Evolutionary conservation across 2,113 vertebrate genomes (phyloP), one percentile per base, ranked within the genome.

Genomic region (Nycticorax nycticorax): DNA sequence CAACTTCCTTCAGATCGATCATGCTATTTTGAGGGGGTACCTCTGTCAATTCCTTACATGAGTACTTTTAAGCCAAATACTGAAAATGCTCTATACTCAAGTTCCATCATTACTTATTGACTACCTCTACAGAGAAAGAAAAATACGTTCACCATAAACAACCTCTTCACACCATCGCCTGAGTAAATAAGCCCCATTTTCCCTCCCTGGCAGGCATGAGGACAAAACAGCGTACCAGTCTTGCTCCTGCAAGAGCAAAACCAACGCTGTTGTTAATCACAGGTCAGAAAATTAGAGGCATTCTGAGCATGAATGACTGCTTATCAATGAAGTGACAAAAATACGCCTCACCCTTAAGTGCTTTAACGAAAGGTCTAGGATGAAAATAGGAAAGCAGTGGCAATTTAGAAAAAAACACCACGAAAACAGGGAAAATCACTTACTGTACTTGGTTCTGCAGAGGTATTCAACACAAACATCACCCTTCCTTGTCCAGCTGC

Each of bases 401-500:
- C 37, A 91, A 39, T 64, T 92, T 66, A 67, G 50, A 5, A 68
- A 80, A 77, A 33, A 85, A 47, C 55, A 53, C 4, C 21, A 63
- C 6, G 41, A 80, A 80, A 97, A n/a, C 57, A 96, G 45, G 37
- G 85, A 95, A 97, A 97, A 96, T 89, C 86, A 98, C 98, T 98
- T 98, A 98, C 98, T 96, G 97, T 96, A 91, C 62, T 85, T 94
- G 63, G 88, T 86, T 94, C 91, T 96, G 95, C 82, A 67, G 95
- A 94, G 73, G 96, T 94, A 96, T 93, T 97, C 97, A 97, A 96
- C 93, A 94, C 97, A 97, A 97, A 97, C 96, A 98, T 98, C 97
- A 77, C 97, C 96, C 96, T 93, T 98, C 94, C 96, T 97, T 98
- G 98, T 97, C 96, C 97, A 93, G 97, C 96, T 97, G 98, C 97